Evolutionary conservation across 2,113 vertebrate species (phyloP), one percentile per base, ranked within the genome.

Genomic region (Tichodroma muraria): DNA sequence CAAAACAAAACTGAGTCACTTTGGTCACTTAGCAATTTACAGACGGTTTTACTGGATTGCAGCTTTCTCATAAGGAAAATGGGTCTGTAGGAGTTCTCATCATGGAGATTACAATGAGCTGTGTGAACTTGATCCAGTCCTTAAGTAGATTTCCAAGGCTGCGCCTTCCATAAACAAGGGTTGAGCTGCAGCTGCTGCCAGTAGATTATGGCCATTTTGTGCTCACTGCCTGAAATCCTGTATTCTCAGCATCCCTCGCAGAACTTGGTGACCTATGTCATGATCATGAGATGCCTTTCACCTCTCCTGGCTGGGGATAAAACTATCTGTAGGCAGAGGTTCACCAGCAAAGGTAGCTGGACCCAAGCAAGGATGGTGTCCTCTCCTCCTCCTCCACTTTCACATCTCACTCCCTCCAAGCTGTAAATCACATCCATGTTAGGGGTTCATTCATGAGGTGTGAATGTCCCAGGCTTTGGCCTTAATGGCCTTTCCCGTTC

Each of bases 201-300:
- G 57, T n/a, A n/a, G 37, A 16, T 78, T 68, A 9, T n/a, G 45
- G 18, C 27, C 7, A 5, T 70, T 72, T 84, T 24, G 30, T 60
- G 35, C 21, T 59, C 53, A 9, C 10, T 31, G 6, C 49, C 59
- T 69, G 47, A 92, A 85, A 53, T 57, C 50, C 30, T 68, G 35
- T 27, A 35, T 19, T 20, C 15, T 30, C 45, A 78, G 25, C n/a
- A 44, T 61, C 20, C 38, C 25, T 22, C 0, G 0, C 30, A 54
- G 78, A 68, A 25, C 38, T 70, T 44, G 30, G 49, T 66, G 72
- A 35, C 12, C 20, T 25, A 5, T 19, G n/a, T 75, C 23, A 8
- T 15, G 38, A 31, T 42, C n/a, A 35, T 24, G 31, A 92, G 49
- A 49, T 53, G 15, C 13, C 24, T 84, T 91, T 84, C 77, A 18